Evolutionary conservation across 64 coral and sea anemone species (phyloP).

Genomic region (Orbicella faveolata): DNA sequence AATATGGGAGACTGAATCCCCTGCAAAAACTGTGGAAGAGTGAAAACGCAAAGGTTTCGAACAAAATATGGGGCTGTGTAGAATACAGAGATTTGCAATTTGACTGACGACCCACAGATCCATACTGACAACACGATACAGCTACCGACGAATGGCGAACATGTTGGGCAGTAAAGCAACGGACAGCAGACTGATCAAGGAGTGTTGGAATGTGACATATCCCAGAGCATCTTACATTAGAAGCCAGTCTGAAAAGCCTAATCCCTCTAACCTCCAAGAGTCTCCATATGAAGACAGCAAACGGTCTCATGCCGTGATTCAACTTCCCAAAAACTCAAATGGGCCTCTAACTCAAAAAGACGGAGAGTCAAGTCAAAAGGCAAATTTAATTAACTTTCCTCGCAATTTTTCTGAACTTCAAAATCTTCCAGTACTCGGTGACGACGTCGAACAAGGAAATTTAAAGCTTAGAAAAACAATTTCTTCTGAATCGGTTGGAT

Average conservation of each 20-base stretch:
- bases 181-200: background rate
- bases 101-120: no score
- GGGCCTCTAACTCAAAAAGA: background rate
- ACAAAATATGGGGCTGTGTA: background rate
- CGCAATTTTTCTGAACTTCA: constrained; percentile 1
- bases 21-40: background rate
- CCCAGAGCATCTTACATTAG: background rate
- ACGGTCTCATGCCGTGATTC: background rate
- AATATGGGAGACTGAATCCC: background rate
- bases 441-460: background rate
- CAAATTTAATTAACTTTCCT: background rate
- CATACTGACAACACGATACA: background rate
- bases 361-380: background rate
- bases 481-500: background rate
- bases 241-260: background rate
- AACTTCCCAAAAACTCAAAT: background rate
- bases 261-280: background rate
- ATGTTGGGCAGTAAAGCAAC: background rate
- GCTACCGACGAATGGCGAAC: constrained; percentile 2
- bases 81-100: no score
- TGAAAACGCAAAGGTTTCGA: background rate
- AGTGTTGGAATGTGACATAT: background rate
- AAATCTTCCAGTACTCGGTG: background rate
- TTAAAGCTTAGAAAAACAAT: background rate
- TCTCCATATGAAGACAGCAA: background rate